Base-by-base conservation (phyloP, 1,140 invertebrate genomes). In the Pseudoatta argentina region DNA sequence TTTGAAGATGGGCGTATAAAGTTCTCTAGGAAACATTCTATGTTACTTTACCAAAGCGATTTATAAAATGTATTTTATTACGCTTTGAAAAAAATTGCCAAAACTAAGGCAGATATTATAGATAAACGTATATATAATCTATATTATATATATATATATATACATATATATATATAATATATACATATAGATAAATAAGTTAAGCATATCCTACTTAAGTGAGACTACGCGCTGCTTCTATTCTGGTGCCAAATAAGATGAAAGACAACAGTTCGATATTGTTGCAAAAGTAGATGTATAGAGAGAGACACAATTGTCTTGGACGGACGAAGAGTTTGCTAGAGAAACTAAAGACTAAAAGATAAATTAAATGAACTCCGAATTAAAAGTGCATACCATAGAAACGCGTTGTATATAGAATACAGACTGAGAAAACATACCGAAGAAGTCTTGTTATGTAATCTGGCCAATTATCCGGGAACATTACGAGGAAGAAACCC, bases 391-490 rank as follows among this genome's bases (percentile, higher is more conserved):
- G 93, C 93, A 94, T 94, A 92, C 92, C 91, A 93, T 63, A 90
- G 75, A 85, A 86, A 76, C 79, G 86, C 61, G 18, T 89, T 77
- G 30, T 79, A 86, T 61, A 76, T 18, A 44, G 18, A 72, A 88
- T 78, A 69, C 72, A 73, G 12, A 67, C 87, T 81, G 82, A 87
- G 83, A 93, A 83, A 93, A 88, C 96, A 95, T 96, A 98, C 98
- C 98, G 97, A 88, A 99, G 96, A 67, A 98, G 95, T 90, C 97
- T 96, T 86, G 98, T 98, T 93, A 99, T 98, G 93, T 98, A 99
- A 93, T 98, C 97, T 3, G 98, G 98, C 98, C 98, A 99, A 95
- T 99, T 98, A 93, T 98, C 98, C 2, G 98, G 98, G 91, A 99
- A 98, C 97, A 99, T 98, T 71, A 99, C 98, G 51, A 99, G 96